Base-by-base conservation (phyloP, 1,140 invertebrate genomes). In the Drosophila miranda region DNA sequence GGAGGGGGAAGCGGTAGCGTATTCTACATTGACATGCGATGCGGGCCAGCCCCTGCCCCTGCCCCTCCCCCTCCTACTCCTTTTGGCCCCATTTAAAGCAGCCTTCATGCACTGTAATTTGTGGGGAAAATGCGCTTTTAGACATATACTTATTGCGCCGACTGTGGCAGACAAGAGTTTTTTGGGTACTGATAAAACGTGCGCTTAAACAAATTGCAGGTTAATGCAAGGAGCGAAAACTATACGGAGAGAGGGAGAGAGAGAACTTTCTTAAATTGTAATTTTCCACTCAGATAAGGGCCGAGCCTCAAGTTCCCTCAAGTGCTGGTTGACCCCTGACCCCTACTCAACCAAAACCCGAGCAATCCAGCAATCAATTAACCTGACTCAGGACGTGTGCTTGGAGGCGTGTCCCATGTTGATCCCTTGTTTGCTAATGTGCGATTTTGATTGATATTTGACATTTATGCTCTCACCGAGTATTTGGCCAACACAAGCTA, bases 391-490 rank as follows among this genome's bases (percentile, higher is more conserved):
- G 21, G 42, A 51, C 38, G 23, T 50, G 23, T 30, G 28, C 16
- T 43, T 19, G 6, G 46, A 34, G 30, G 30, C 11, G n/a, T 48
- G 50, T 38, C 50, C 28, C 16, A 30, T 23, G n/a, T 51, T 70
- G 62, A 72, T 62, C 58, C 62, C 43, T 67, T 75, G 63, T 69
- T 79, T 64, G 64, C 38, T 56, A 42, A 71, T 78, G 77, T 78
- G 75, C 55, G 64, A 78, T 62, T 80, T 78, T 78, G 71, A 78
- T 78, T 75, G 71, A 80, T 75, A 80, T 78, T 78, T 75, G 71
- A 80, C 64, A 74, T 67, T 78, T 78, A 75, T 78, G 66, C 71
- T n/a, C n/a, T 62, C 34, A 48, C 58, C 55, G 30, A 30, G 30
- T 30, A 74, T 62, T 42, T 75, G 56, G 52, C 71, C 53, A 70